A percentile compares a stretch with the other conserved stretches of the same genome.
Evolutionary conservation across 2,888 invertebrate genomes (phyloP).

Genomic region (Timema podura): DNA sequence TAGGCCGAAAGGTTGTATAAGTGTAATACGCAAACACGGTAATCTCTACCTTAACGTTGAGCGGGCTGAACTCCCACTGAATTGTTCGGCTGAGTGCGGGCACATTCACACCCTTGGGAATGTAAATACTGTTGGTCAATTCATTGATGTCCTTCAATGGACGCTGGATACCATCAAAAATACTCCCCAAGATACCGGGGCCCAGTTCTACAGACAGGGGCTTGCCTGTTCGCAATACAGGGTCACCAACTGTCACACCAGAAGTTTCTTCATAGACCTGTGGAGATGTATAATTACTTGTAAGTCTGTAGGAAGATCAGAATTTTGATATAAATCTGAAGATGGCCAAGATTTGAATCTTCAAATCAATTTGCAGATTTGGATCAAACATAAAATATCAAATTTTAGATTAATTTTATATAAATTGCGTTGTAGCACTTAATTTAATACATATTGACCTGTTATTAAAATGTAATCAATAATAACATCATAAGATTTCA

Average conservation of each 20-base stretch:
- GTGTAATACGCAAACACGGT: background rate
- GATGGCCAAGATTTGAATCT: no score
- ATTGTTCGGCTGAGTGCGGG: constrained; percentile 78
- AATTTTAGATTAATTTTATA: no score
- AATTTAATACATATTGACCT: no score
- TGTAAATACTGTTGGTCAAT: constrained; percentile 94
- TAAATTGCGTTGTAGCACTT: no score
- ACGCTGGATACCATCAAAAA: constrained; percentile 99
- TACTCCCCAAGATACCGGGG: constrained; percentile 98
- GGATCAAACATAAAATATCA: no score
- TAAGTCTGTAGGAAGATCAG: no score
- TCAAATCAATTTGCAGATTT: no score
- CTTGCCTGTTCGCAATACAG: constrained; percentile 96
- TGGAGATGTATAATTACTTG: no score
- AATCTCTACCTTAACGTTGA: constrained; percentile 64
- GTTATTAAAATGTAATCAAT: no score
- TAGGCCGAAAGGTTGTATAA: background rate
- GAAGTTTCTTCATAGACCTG: constrained; percentile 92
- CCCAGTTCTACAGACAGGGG: constrained; percentile 98
- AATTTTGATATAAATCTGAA: no score
- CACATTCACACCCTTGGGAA: constrained; percentile 97
- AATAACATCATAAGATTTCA: no score
- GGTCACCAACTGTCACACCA: constrained; percentile 99
- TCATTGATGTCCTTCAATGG: constrained; percentile 95
- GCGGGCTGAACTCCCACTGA: constrained; percentile 91